Percentiles rank a stretch among this genome's conserved stretches.
These are phyloP conservation scores for Peromyscus californicus DNA, from an alignment of 2,113 vertebrate species.

Conservation along the genomic window DNA sequence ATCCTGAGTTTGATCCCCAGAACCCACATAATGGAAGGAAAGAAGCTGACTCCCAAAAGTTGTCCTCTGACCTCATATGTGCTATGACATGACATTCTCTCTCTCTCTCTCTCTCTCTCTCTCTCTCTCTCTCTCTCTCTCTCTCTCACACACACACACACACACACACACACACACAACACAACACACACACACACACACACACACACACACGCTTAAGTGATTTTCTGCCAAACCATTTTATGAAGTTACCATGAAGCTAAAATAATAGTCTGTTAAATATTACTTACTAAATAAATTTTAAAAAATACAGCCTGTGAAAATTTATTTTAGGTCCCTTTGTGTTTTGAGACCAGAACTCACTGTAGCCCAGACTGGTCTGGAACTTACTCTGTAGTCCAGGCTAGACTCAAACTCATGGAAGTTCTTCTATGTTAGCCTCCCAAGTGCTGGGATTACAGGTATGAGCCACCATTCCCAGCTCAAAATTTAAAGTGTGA, in stretches of 20 bases:
- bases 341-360: not conserved
- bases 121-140: not conserved
- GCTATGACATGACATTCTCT: no score
- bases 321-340: not conserved
- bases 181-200: not conserved
- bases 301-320: not conserved
- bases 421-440: not conserved
- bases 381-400: not conserved
- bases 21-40: not conserved
- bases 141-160: not conserved
- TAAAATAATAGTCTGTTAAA: constrained; percentile 39
- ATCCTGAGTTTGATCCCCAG: not conserved
- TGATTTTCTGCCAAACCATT: not conserved
- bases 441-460: not conserved
- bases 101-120: not conserved
- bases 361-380: not conserved
- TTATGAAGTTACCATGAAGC: constrained; percentile 18
- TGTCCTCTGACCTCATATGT: not conserved
- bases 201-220: not conserved
- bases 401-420: not conserved
- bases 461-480: not conserved
- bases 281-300: not conserved
- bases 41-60: not conserved
- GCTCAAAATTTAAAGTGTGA: constrained; percentile 1
- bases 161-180: not conserved